Conservation (phyloP, 2,888 invertebrate species). For the Drosophila maculinotata region DNA sequence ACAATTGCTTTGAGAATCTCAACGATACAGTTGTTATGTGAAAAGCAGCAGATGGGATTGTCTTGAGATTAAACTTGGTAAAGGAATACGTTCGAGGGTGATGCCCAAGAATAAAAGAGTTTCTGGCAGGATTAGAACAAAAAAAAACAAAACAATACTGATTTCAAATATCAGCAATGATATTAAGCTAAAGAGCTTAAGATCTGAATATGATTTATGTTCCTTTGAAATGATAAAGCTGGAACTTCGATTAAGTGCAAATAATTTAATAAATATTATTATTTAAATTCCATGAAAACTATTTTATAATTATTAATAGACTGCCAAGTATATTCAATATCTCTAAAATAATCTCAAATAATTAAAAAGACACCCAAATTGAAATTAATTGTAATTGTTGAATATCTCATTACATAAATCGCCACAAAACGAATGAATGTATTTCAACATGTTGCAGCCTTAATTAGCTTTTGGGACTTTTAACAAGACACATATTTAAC, state of each 20-base stretch:
- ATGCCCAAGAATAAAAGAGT: constrained; percentile 12
- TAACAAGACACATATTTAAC: constrained; percentile 49
- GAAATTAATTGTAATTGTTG: constrained; percentile 2
- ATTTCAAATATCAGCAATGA: constrained; percentile 16
- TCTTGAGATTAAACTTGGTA: constrained; percentile 33
- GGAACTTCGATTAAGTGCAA: no score
- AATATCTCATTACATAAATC: constrained; percentile 10
- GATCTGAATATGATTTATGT: neutral
- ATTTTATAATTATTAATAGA: no score
- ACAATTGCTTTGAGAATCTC: constrained; percentile 46
- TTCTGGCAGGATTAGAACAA: constrained; percentile 2
- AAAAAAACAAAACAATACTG: constrained; percentile 1
- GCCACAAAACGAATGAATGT: constrained; percentile 17
- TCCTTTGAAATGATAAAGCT: no score
- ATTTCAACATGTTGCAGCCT: constrained; percentile 38
- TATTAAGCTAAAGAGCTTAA: neutral
- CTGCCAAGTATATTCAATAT: no score
- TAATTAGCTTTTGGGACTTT: constrained; percentile 43
- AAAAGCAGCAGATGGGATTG: constrained; percentile 55
- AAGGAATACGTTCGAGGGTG: constrained; percentile 11
- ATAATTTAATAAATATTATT: no score
- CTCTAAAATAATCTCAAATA: neutral
- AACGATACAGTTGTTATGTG: constrained; percentile 49
- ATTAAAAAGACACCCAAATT: neutral
- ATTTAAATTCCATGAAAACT: no score